phyloP scores from a whole-genome alignment of 1,140 invertebrate genomes.

The Campoletis sonorensis region DNA sequence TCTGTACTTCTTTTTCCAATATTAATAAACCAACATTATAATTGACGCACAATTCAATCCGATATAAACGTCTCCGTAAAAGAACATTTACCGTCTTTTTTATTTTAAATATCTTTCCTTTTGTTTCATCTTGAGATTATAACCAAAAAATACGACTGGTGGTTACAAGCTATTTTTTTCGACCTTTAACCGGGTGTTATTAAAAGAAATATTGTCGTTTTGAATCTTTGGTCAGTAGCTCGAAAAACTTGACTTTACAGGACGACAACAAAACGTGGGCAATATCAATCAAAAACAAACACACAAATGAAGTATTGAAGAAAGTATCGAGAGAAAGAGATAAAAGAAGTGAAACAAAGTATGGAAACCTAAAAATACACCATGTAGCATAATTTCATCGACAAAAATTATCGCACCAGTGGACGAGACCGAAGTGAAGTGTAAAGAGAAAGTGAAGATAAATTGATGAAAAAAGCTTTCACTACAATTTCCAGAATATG shows the following conservation, averaged over 20 bases:
- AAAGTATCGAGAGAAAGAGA: conserved; percentile 34
- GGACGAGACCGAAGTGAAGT: too few relatives aligned
- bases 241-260: conserved; percentile 29
- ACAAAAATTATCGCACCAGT: too few relatives aligned
- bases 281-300: conserved; percentile 21
- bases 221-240: conserved; percentile 32
- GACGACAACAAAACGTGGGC: conserved; percentile 15
- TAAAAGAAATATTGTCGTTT: conserved; percentile 33
- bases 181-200: conserved; percentile 42
- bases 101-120: conserved; percentile 44
- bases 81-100: too few relatives aligned
- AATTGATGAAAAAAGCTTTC: not conserved
- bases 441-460: too few relatives aligned
- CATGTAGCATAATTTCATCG: too few relatives aligned
- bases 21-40: not conserved
- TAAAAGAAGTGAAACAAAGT: not conserved
- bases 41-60: too few relatives aligned
- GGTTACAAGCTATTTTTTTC: conserved; percentile 74
- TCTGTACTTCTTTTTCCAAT: not conserved
- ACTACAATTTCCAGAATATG: not conserved
- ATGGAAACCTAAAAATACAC: too few relatives aligned
- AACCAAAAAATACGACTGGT: conserved; percentile 75
- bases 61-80: too few relatives aligned
- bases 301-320: not conserved
- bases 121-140: conserved; percentile 72